Base-by-base conservation (phyloP, 2,888 invertebrate species). In the Drosophila trichaetosa region DNA sequence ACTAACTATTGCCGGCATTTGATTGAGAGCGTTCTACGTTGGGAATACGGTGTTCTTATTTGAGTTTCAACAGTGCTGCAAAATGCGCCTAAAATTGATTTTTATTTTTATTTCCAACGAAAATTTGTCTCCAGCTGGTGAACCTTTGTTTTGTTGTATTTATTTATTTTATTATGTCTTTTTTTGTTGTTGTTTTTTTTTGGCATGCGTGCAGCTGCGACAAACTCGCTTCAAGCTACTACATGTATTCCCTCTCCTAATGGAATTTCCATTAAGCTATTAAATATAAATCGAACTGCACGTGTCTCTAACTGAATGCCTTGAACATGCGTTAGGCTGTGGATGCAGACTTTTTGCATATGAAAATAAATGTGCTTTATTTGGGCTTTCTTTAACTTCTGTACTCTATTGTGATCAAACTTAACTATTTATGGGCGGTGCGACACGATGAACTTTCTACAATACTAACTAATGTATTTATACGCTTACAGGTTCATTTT, bases 61-160 rank as follows among this genome's bases (percentile, higher is more conserved):
- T 84, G 84, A 84, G 87, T 89, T 89, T 84, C 61, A 67, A 48
- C 69, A 42, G 11, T 42, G 61, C 61, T 86, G 87, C 69, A 73
- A 89, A 84, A 81, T 83, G 83, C 80, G 74, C 76, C 81, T 75
- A 69, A 82, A 87, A 87, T 83, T 80, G 83, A 80, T 88, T 87
- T 88, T 79, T 87, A 88, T 87, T 89, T 87, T 80, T 85, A 83
- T 87, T 79, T 75, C 73, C 76, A 85, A 87, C 57, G 59, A 69
- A 79, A 89, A 89, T 73, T 83, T 89, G 69, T 83, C 72, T 78
- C 76, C 84, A 84, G 89, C 89, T 84, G 89, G 74, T 74, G 76
- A 61, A 68, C 63, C 72, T 70, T 80, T 83, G 56, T 73, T 82
- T 80, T 71, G 36, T 29, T 62, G 40, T 33, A 63, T 33, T 36